Evolutionary conservation across 2,888 invertebrate species (phyloP), one percentile per base, ranked within the genome.

Genomic region (Epinotia bilunana): DNA sequence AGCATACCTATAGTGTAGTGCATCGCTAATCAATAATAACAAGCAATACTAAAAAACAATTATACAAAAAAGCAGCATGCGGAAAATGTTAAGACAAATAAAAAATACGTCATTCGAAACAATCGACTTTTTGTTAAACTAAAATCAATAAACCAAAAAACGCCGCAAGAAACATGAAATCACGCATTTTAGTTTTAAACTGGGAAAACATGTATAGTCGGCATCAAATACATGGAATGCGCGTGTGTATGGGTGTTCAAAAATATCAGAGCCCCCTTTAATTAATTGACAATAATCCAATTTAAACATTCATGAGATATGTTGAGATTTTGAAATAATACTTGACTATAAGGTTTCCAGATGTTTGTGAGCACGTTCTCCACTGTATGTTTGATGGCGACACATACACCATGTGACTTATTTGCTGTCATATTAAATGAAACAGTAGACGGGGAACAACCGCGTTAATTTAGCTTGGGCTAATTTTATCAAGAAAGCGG

Each of bases 31-130:
- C 23, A 49, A 60, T 58, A 72, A 65, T 46, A n/a, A 43, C 2
- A 43, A 46, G 49, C 11, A 23, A 65, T 18, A 28, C 46, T 58
- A 60, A n/a, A 49, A 49, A 72, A 60, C 49, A 18, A 58, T 39
- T 49, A 65, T 60, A 11, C 49, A 28, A 33, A 73, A 6, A 72
- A 58, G 20, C 46, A 18, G 20, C 12, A 58, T 4, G 11, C 53
- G 53, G 28, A 55, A 69, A 61, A 61, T 16, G 2, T n/a, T n/a
- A 39, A 7, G 16, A 13, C n/a, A 39, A 65, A 65, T 55, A 55
- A 73, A 67, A 9, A 64, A 72, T 60, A 60, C 39, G 23, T 43
- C 60, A 73, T 63, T 39, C 16, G 60, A 70, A 6, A n/a, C 49
- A 20, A 39, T 33, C n/a, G 28, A 23, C 63, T 72, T 39, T 55